Conservation (phyloP, 2,888 invertebrate species). For the Tenthredo scrophulariae region DNA sequence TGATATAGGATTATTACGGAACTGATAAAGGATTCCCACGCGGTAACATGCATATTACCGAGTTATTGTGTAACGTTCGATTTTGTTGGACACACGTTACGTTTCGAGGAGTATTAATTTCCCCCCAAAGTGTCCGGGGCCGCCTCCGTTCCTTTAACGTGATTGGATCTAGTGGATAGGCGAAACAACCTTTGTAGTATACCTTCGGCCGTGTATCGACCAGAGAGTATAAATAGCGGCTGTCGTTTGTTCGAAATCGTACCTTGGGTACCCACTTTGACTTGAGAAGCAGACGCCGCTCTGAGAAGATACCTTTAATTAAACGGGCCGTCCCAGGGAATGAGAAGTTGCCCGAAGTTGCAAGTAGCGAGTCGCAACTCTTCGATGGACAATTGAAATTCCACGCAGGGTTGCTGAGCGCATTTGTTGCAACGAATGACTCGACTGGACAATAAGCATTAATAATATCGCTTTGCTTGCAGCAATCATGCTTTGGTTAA, state of each 20-base stretch:
- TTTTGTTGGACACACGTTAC: conserved; percentile 19
- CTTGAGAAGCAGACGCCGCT: conserved; percentile 21
- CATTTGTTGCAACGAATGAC: not conserved
- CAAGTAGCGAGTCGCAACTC: not conserved
- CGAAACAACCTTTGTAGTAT: conserved; percentile 47
- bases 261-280: conserved; percentile 43
- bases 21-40: not conserved
- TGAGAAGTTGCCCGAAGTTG: conserved; percentile 4
- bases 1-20: not conserved
- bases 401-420: not conserved
- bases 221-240: conserved; percentile 50
- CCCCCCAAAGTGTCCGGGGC: conserved; percentile 29
- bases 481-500: conserved; percentile 22
- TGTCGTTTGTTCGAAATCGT: conserved; percentile 44
- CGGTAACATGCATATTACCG: not conserved
- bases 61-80: conserved; percentile 13
- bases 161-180: conserved; percentile 45
- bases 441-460: conserved; percentile 13
- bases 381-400: not conserved
- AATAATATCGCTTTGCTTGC: conserved; percentile 25
- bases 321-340: not conserved
- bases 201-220: conserved; percentile 50
- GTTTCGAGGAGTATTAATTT: conserved; percentile 41
- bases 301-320: conserved; percentile 7
- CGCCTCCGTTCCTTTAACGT: conserved; percentile 32